phyloP scores from a whole-genome alignment of 1,140 invertebrate genomes.

The Dendroctonus ponderosae region DNA sequence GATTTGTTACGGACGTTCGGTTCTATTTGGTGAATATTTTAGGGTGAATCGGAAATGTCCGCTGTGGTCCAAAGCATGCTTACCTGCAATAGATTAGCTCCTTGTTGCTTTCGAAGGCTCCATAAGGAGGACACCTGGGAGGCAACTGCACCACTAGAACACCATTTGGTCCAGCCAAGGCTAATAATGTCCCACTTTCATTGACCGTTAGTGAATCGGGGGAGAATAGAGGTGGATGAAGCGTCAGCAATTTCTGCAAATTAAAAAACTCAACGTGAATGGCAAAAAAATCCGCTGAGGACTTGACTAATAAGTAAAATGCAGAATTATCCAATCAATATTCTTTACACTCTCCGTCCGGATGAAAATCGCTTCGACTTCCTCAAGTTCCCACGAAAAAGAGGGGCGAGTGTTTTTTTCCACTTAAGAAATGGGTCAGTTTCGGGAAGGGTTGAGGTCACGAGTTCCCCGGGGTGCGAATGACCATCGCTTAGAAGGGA shows the following conservation, averaged over 20 bases:
- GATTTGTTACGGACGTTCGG: too few relatives aligned
- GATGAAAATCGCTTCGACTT: too few relatives aligned
- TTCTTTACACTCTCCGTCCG: too few relatives aligned
- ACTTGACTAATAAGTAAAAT: too few relatives aligned
- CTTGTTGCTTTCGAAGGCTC: conserved; percentile 46
- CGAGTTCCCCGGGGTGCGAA: conserved; percentile 7
- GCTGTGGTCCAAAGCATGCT: background rate
- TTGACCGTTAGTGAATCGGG: conserved; percentile 44
- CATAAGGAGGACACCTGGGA: conserved; percentile 44
- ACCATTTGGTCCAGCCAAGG: conserved; percentile 43
- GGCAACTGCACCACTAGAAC: conserved; percentile 47
- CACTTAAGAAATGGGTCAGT: conserved; percentile 6
- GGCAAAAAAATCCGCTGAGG: conserved; percentile 4
- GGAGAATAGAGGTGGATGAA: conserved; percentile 42
- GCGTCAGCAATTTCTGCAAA: conserved; percentile 47
- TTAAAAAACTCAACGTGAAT: conserved; percentile 13
- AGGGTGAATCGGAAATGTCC: too few relatives aligned
- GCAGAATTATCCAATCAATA: too few relatives aligned
- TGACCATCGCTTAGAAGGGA: background rate
- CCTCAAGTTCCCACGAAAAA: too few relatives aligned
- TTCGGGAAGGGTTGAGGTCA: conserved; percentile 10
- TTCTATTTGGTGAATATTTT: too few relatives aligned
- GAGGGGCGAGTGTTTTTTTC: background rate
- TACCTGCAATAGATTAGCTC: conserved; percentile 49
- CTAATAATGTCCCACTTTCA: conserved; percentile 43